A percentile compares a stretch with the other conserved stretches of the same genome.
Conservation (phyloP, 2,888 invertebrate species). For the Microctonus hyperodae region DNA sequence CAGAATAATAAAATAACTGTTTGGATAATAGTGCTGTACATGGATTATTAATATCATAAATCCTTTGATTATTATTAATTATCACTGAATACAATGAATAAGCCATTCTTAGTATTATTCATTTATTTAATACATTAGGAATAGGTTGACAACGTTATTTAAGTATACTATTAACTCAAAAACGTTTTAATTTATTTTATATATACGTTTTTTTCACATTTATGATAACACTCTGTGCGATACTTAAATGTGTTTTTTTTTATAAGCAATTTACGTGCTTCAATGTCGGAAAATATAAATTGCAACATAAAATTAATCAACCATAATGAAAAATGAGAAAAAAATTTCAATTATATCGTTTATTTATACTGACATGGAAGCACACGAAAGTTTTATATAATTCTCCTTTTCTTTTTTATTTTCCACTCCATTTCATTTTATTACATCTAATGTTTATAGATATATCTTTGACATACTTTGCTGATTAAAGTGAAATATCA, state of each 20-base stretch:
- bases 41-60: constrained; percentile 40
- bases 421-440: constrained; percentile 32
- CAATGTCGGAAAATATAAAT: constrained; percentile 18
- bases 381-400: constrained; percentile 52
- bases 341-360: constrained; percentile 39
- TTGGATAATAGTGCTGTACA: constrained; percentile 46
- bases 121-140: not conserved
- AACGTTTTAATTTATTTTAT: not conserved
- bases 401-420: constrained; percentile 33
- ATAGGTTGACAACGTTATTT: not conserved
- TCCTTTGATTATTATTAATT: not conserved
- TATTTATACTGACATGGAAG: constrained; percentile 52
- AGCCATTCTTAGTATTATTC: not conserved
- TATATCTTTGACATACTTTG: constrained; percentile 36
- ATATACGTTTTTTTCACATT: constrained; percentile 2
- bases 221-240: not conserved
- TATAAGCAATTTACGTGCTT: not conserved
- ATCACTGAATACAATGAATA: not conserved
- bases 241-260: not conserved
- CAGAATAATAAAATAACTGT: constrained; percentile 51
- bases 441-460: constrained; percentile 38
- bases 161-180: not conserved
- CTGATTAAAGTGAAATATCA: constrained; percentile 28
- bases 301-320: constrained; percentile 30
- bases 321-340: constrained; percentile 34